Percentiles rank a stretch among this genome's conserved stretches.
Conservation (phyloP, 2,797 vertebrate species). For the Tangara arthus region DNA sequence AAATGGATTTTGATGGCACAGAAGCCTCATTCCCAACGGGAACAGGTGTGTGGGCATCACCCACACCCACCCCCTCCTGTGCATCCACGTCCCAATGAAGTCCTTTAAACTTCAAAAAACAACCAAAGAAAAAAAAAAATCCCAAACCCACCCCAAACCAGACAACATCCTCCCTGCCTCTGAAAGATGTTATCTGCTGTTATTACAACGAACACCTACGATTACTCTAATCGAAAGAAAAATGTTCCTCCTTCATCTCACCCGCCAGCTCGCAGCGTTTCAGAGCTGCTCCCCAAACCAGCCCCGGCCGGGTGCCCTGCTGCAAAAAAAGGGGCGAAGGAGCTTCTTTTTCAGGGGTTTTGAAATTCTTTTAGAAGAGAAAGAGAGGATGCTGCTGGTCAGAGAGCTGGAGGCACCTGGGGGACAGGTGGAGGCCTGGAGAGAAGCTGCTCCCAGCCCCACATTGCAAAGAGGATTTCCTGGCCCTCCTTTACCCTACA, state of each 20-base stretch:
- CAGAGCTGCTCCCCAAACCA: not conserved
- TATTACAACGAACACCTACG: conserved; percentile 49
- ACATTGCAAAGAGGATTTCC: accelerated
- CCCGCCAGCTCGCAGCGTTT: not conserved
- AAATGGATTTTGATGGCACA: not conserved
- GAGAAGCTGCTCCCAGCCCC: not conserved
- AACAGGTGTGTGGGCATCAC: accelerated
- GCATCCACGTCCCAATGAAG: accelerated
- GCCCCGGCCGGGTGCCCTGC: accelerated
- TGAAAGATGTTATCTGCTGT: conserved; percentile 38
- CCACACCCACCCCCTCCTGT: accelerated
- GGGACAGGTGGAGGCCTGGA: not conserved
- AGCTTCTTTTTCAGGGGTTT: not conserved
- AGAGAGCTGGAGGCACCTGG: not conserved
- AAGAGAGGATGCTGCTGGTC: not conserved
- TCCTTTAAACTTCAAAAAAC: not conserved
- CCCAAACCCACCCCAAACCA: not conserved
- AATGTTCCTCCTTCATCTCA: conserved; percentile 11
- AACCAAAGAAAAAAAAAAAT: not conserved
- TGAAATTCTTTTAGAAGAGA: not conserved
- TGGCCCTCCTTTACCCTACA: not conserved
- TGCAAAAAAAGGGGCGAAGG: not conserved
- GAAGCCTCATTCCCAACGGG: not conserved
- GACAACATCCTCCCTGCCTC: conserved; percentile 5
- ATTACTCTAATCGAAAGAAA: conserved; percentile 41